These are phyloP conservation scores for Drosophila seguyi DNA, from an alignment of 1,140 invertebrate genomes.

Conservation along the genomic window DNA sequence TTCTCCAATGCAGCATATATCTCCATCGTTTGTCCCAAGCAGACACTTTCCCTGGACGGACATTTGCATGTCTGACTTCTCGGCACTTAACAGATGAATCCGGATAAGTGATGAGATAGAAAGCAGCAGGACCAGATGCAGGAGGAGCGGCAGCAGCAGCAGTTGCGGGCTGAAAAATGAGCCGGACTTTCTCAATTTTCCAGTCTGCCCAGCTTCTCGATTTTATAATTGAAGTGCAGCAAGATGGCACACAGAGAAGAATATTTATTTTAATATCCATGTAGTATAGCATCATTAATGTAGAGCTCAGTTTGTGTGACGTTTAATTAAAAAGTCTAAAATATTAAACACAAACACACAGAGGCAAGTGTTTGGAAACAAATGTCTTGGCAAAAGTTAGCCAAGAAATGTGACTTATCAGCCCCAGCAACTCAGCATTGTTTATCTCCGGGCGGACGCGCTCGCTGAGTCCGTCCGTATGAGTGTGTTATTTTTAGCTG, in stretches of 20 bases:
- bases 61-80: conserved; percentile 40
- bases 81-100: conserved; percentile 29
- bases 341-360: conserved; percentile 28
- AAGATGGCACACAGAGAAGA: background rate
- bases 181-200: conserved; percentile 14
- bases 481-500: conserved; percentile 40
- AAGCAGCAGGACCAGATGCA: conserved; percentile 3
- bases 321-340: conserved; percentile 17
- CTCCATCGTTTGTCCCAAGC: conserved; percentile 1
- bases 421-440: conserved; percentile 24
- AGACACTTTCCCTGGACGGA: conserved; percentile 17
- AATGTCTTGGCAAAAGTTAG: conserved; percentile 15
- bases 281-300: background rate
- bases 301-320: conserved; percentile 5
- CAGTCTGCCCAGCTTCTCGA: background rate
- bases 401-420: conserved; percentile 33
- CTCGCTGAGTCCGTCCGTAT: conserved; percentile 1
- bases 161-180: conserved; percentile 16
- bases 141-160: background rate
- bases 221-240: conserved; percentile 24
- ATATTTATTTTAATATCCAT: background rate
- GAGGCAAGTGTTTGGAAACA: conserved; percentile 16
- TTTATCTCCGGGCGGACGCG: conserved; percentile 19
- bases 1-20: conserved; percentile 1
- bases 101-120: conserved; percentile 10